Percentiles rank a stretch among this genome's conserved stretches.
Conservation (phyloP, 2,113 vertebrate species). For the Eonycteris spelaea region DNA sequence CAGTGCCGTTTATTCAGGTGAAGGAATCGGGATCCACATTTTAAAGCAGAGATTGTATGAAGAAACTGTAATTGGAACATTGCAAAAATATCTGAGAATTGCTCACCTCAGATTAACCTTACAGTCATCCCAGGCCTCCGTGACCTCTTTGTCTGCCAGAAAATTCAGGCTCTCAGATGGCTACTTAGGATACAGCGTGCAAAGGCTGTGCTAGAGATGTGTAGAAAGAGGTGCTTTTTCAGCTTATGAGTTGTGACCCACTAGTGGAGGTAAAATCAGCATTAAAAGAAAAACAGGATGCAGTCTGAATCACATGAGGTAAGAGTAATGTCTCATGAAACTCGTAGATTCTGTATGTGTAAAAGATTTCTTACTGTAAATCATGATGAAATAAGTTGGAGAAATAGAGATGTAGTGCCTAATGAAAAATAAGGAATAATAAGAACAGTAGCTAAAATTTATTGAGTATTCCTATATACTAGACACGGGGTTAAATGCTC, state of each 20-base stretch:
- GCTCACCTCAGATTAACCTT: background rate
- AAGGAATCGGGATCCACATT: too few relatives aligned
- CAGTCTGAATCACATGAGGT: background rate
- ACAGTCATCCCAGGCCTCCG: rapidly evolving
- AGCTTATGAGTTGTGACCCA: rapidly evolving
- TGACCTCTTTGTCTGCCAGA: background rate
- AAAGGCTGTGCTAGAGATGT: rapidly evolving
- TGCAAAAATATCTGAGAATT: background rate
- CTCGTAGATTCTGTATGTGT: background rate
- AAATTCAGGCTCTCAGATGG: background rate
- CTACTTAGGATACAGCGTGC: rapidly evolving
- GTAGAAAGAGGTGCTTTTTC: background rate
- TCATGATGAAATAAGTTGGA: background rate
- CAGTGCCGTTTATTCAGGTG: background rate
- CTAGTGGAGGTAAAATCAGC: background rate
- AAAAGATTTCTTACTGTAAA: background rate
- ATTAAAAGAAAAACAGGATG: background rate
- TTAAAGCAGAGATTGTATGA: background rate
- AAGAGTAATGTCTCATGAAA: background rate
- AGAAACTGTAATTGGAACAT: background rate
- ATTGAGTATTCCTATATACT: background rate
- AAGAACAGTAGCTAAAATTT: rapidly evolving
- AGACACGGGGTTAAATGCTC: background rate
- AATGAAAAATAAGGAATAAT: background rate
- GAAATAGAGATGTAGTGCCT: background rate